Evolutionary conservation across 1,140 invertebrate species (phyloP), one percentile per base, ranked within the genome.

Genomic region (Drosophila mayri): DNA sequence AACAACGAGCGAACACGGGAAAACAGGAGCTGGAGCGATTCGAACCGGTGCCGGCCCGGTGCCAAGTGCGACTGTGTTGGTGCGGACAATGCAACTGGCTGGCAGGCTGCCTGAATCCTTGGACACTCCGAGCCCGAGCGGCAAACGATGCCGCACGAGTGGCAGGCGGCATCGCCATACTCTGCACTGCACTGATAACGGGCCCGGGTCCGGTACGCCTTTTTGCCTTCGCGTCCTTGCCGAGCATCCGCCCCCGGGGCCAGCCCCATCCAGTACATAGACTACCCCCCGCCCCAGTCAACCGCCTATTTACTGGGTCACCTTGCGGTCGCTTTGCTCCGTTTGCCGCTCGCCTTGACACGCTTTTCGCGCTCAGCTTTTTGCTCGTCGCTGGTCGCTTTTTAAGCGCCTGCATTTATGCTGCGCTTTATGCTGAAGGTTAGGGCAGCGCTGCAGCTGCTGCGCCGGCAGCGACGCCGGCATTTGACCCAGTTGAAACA

Each of bases 41-140:
- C 49, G 68, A 87, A 92, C 91, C 91, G 91, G 91, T 92, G 84
- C 79, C 84, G 80, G 71, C 79, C 91, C 91, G 91, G 91, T 91
- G 72, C 55, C 46, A 81, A 86, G 75, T 92, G 84, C 79, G 87
- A 92, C 85, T 92, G 91, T 92, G 82, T 88, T 88, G 79, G 91
- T 92, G 84, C 73, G 88, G 68, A 79, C 81, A 90, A 88, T 88
- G 85, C 85, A 88, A 88, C 85, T 90, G 80, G 84, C 85, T 88
- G 80, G 40, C 43, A 44, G 63, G 47, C 52, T 70, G 72, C 35
- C 60, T 79, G 47, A 40, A 57, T 68, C 59, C 57, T 44, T 68
- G 60, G 60, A 54, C 60, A 47, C 22, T 52, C 43, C 25, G 25
- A 25, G 60, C 75, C 64, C 83, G 82, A 85, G 59, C 61, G 49